Conservation (phyloP, 1,140 invertebrate genomes). For the Colletes gigas region DNA sequence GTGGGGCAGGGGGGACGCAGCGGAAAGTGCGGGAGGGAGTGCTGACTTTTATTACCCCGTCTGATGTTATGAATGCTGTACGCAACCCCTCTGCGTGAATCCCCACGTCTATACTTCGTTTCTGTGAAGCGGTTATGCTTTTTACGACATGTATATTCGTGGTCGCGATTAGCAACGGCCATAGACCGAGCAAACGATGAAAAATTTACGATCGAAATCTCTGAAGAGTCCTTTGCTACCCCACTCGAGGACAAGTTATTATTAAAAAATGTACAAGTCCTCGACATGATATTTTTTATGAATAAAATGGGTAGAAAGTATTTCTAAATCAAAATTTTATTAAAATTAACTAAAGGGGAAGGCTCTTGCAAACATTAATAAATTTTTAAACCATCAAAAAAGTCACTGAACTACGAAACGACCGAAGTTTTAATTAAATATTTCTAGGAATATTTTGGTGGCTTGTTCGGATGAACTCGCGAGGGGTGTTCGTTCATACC, state of each 20-base stretch:
- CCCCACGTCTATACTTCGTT: slow-evolving; percentile 29
- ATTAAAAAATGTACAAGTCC: no score
- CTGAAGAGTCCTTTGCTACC: no score
- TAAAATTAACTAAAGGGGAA: no score
- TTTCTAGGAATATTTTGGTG: not conserved
- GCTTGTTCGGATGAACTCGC: not conserved
- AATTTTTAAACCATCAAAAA: no score
- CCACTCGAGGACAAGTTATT: no score
- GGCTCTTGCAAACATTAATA: no score
- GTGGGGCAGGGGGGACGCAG: slow-evolving; percentile 39
- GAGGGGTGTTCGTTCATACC: not conserved
- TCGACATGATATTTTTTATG: no score
- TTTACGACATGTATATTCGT: slow-evolving; percentile 67
- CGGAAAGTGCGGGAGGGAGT: slow-evolving; percentile 49
- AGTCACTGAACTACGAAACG: no score
- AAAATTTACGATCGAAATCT: not conserved
- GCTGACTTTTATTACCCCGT: slow-evolving; percentile 70
- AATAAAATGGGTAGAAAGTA: no score
- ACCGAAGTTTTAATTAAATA: no score
- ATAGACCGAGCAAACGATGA: not conserved
- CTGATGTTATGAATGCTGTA: slow-evolving; percentile 69
- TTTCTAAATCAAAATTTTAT: no score
- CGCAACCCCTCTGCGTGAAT: slow-evolving; percentile 56
- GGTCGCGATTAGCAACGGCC: slow-evolving; percentile 61
- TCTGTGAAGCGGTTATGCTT: slow-evolving; percentile 60